A percentile compares a stretch with the other conserved stretches of the same genome.
Conservation (phyloP, 2,797 vertebrate species). For the Takifugu ocellatus region DNA sequence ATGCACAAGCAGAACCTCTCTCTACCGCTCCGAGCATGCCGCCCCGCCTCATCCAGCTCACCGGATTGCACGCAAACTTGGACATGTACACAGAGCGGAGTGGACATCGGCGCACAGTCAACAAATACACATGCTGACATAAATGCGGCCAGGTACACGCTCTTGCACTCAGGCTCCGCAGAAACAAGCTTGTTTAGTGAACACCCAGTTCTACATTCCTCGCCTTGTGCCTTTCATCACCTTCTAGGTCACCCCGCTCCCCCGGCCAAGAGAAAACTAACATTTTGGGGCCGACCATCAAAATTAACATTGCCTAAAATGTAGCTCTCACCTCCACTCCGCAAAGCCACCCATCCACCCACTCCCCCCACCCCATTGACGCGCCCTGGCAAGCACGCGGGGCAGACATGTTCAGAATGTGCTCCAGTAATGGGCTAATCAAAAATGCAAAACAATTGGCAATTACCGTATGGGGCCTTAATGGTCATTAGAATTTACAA, state of each 20-base stretch:
- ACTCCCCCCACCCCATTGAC: constrained; percentile 32
- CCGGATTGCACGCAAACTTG: constrained; percentile 51
- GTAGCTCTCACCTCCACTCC: constrained; percentile 21
- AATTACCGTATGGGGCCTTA: constrained; percentile 99
- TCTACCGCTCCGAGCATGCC: constrained; percentile 34
- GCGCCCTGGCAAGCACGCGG: constrained; percentile 83
- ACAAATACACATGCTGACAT: constrained; percentile 58
- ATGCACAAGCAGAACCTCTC: constrained; percentile 52
- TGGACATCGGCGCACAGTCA: constrained; percentile 40
- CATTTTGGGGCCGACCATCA: constrained; percentile 35
- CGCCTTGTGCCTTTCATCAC: constrained; percentile 23
- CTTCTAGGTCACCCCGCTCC: constrained; percentile 11
- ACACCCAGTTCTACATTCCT: constrained; percentile 34
- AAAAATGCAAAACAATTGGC: constrained; percentile 99
- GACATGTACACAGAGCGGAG: constrained; percentile 44
- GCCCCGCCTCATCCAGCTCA: constrained; percentile 21
- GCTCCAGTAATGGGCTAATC: constrained; percentile 99
- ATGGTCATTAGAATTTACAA: constrained; percentile 99
- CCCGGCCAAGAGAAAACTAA: constrained; percentile 24
- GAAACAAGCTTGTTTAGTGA: constrained; percentile 49
- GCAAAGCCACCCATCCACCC: constrained; percentile 9
- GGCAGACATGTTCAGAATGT: constrained; percentile 99
- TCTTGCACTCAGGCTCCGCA: constrained; percentile 58
- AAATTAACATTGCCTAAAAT: constrained; percentile 36
- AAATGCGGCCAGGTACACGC: constrained; percentile 57